phyloP scores from a whole-genome alignment of 2,113 vertebrate genomes.

The Chlamydotis undulata region DNA sequence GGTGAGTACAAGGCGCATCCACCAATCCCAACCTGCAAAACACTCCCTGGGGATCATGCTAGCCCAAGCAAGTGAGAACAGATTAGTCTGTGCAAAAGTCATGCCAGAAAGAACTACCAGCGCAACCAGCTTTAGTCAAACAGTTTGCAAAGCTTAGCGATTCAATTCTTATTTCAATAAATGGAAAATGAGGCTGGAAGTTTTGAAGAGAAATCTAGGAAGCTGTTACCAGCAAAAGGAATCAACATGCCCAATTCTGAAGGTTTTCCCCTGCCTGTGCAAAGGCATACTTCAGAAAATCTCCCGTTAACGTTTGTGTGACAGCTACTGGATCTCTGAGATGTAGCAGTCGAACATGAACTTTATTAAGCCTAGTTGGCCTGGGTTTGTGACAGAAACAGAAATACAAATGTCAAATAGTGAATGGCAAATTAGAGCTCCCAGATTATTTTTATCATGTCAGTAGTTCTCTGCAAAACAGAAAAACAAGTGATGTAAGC shows the following conservation, averaged over 20 bases:
- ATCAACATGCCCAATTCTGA: not conserved
- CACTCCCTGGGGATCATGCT: not conserved
- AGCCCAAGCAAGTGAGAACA: conserved; percentile 36
- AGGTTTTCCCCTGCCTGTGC: not conserved
- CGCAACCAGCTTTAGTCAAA: not conserved
- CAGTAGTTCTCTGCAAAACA: not conserved
- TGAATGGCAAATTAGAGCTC: not conserved
- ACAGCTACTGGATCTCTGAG: not conserved
- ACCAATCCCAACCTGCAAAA: not conserved
- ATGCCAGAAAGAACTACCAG: not conserved
- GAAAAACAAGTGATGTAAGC: not conserved
- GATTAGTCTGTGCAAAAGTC: not conserved
- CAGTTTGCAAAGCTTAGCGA: not conserved
- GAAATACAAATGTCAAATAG: not conserved
- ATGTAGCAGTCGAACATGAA: not conserved
- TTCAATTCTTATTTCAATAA: not conserved
- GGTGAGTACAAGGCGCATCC: not conserved
- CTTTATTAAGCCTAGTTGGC: not conserved
- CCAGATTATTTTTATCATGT: not conserved
- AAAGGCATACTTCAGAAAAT: not conserved
- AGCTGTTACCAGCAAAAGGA: not conserved
- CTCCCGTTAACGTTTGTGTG: not conserved
- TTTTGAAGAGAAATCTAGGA: not conserved
- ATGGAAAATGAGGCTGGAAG: not conserved
- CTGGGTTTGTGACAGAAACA: not conserved